Conservation (phyloP, 2,888 invertebrate genomes). For the Epistrophe eligans region DNA sequence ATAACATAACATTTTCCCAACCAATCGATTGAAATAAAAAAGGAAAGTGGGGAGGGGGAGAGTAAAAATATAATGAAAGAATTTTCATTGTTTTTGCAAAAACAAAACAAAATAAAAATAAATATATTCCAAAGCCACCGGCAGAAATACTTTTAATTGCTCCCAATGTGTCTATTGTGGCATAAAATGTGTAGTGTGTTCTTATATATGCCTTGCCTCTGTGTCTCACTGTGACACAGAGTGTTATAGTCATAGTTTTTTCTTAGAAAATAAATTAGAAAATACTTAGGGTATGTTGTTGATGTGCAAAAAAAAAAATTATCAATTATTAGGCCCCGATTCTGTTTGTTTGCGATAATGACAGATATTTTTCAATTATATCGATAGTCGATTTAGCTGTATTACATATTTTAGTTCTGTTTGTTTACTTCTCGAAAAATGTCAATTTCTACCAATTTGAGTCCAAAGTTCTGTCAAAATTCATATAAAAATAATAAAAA, state of each 20-base stretch:
- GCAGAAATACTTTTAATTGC: conserved; percentile 68
- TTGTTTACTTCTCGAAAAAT: too few relatives aligned
- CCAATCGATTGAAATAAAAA: conserved; percentile 29
- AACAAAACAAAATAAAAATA: conserved; percentile 11
- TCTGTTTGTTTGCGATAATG: too few relatives aligned
- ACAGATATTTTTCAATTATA: too few relatives aligned
- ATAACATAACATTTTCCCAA: conserved; percentile 46
- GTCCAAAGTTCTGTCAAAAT: too few relatives aligned
- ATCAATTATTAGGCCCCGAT: too few relatives aligned
- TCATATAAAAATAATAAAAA: too few relatives aligned
- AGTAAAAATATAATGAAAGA: not conserved
- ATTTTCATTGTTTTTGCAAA: conserved; percentile 48
- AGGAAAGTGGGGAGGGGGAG: not conserved
- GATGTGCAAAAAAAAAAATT: not conserved
- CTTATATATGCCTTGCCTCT: conserved; percentile 27
- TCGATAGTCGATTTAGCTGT: too few relatives aligned
- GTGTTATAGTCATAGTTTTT: conserved; percentile 26
- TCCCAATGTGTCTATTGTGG: conserved; percentile 68
- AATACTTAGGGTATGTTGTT: not conserved
- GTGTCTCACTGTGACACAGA: conserved; percentile 35
- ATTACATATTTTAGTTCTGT: too few relatives aligned
- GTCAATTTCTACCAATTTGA: too few relatives aligned
- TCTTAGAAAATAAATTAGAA: conserved; percentile 6
- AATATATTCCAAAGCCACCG: conserved; percentile 55
- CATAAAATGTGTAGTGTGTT: conserved; percentile 24